Conservation (phyloP, 2,113 vertebrate genomes). For the Pungitius pungitius region DNA sequence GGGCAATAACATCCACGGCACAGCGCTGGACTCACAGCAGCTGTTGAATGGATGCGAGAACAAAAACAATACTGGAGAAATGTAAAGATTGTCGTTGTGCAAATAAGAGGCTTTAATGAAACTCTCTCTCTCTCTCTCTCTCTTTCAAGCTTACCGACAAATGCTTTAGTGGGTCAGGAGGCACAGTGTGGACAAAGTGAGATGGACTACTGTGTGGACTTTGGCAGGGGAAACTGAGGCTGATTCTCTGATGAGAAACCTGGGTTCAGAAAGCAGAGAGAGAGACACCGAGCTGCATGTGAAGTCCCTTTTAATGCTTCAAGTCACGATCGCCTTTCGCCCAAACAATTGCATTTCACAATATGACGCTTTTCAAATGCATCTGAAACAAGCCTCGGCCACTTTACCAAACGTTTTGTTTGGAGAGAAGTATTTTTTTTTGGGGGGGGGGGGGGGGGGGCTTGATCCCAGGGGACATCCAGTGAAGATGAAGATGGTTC, state of each 20-base stretch:
- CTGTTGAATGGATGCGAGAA: constrained; percentile 24
- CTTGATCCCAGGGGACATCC: neutral
- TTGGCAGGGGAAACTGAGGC: constrained; percentile 63
- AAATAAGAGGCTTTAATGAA: no score
- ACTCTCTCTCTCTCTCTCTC: constrained; percentile 10
- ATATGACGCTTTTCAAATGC: neutral
- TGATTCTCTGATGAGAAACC: constrained; percentile 79
- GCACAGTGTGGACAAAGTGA: constrained; percentile 72
- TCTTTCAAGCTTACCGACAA: constrained; percentile 49
- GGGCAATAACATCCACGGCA: constrained; percentile 18
- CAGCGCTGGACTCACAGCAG: constrained; percentile 20
- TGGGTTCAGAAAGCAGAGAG: constrained; percentile 65
- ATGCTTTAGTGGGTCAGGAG: constrained; percentile 54
- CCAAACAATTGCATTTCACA: neutral
- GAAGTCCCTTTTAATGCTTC: neutral
- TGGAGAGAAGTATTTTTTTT: neutral
- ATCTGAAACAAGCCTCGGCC: neutral
- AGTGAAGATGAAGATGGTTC: neutral
- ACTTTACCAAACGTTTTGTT: neutral
- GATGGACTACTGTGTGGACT: constrained; percentile 71
- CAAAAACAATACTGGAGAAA: constrained; percentile 43
- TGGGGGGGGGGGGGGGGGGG: no score
- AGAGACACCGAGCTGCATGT: constrained; percentile 57
- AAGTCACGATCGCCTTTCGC: neutral
- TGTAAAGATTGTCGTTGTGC: constrained; percentile 48